phyloP scores from a whole-genome alignment of 2,113 vertebrate genomes.

The Cottus gobio region DNA sequence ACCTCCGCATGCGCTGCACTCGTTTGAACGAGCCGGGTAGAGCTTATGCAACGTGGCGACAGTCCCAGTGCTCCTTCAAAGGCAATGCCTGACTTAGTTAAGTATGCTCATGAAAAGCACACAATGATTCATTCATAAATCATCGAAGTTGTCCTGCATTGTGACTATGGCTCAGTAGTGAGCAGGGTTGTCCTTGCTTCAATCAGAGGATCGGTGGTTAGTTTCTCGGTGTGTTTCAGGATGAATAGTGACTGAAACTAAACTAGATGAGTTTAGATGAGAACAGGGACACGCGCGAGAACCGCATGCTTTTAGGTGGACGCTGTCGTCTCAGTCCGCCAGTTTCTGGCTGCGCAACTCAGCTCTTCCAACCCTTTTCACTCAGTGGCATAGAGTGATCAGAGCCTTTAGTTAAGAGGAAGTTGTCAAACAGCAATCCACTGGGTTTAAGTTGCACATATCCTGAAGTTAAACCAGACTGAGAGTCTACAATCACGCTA shows the following conservation, averaged over 20 bases:
- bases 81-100: constrained; percentile 44
- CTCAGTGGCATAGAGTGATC: neutral
- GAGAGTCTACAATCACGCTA: neutral
- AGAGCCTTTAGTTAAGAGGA: neutral
- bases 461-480: neutral
- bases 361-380: neutral
- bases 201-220: too few species aligned
- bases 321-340: neutral
- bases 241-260: neutral
- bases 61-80: constrained; percentile 65
- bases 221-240: too few species aligned
- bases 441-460: neutral
- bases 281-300: neutral
- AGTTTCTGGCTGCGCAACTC: neutral
- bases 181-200: too few species aligned
- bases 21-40: constrained; percentile 29
- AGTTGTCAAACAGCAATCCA: neutral
- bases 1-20: constrained; percentile 4
- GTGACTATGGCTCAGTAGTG: too few species aligned
- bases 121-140: constrained; percentile 53
- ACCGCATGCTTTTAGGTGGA: neutral
- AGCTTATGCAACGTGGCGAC: constrained; percentile 33
- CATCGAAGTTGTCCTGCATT: constrained; percentile 50
- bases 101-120: constrained; percentile 31
- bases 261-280: neutral